These are phyloP conservation scores for Cerastoderma edule DNA, from an alignment of 2,888 invertebrate genomes.

Conservation along the genomic window DNA sequence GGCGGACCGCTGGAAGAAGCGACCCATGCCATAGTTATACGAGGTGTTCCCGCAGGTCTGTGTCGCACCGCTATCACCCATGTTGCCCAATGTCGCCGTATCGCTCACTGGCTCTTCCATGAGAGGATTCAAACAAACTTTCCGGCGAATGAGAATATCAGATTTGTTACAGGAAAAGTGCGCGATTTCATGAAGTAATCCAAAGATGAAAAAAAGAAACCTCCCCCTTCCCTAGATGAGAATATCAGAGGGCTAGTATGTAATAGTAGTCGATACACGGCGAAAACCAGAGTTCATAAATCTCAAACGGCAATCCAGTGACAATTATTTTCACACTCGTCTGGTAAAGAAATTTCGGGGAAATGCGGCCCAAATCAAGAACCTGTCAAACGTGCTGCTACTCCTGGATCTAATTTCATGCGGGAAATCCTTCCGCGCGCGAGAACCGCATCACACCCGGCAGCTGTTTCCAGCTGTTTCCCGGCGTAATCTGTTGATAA, in stretches of 20 bases:
- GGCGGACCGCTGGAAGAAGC: conserved; percentile 70
- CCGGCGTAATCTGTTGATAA: conserved; percentile 40
- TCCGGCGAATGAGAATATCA: conserved; percentile 48
- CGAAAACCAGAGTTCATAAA: conserved; percentile 57
- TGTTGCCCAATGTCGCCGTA: conserved; percentile 48
- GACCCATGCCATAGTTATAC: conserved; percentile 68
- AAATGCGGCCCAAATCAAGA: conserved; percentile 44
- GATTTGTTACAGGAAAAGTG: conserved; percentile 31
- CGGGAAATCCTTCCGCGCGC: conserved; percentile 51
- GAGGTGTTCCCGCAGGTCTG: conserved; percentile 52
- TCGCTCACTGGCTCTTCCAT: conserved; percentile 60
- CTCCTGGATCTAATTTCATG: conserved; percentile 55
- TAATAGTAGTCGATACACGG: conserved; percentile 30
- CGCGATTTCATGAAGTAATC: conserved; percentile 48
- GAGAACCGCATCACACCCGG: conserved; percentile 47
- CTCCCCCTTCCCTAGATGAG: conserved; percentile 53
- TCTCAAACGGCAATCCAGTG: conserved; percentile 48
- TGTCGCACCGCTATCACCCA: conserved; percentile 50
- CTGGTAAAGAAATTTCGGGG: conserved; percentile 59
- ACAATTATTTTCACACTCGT: conserved; percentile 60
- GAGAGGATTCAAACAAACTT: conserved; percentile 9
- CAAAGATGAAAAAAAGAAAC: conserved; percentile 33
- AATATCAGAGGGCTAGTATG: conserved; percentile 55
- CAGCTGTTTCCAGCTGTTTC: conserved; percentile 61
- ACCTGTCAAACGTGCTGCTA: conserved; percentile 58